Percentiles rank a stretch among this genome's conserved stretches.
Conservation (phyloP, 2,888 invertebrate genomes). For the Cybosia mesomella region DNA sequence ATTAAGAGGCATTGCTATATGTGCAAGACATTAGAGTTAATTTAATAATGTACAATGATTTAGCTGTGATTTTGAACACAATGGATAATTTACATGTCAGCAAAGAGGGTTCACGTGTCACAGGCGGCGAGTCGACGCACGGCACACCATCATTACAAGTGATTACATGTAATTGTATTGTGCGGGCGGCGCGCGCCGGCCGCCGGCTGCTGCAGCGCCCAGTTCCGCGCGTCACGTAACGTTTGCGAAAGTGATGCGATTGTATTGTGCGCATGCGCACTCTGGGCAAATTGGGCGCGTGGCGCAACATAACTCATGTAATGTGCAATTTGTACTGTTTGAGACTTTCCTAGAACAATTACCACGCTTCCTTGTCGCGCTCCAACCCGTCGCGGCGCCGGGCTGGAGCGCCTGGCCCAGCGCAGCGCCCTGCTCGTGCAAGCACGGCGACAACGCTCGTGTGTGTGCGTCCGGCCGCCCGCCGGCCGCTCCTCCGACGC, state of each 20-base stretch:
- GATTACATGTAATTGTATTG: slow-evolving; percentile 18
- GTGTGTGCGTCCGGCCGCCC: too few species aligned
- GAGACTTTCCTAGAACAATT: slow-evolving; percentile 23
- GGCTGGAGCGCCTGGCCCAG: neutral
- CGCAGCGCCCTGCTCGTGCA: neutral
- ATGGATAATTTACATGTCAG: neutral
- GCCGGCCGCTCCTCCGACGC: slow-evolving; percentile 19
- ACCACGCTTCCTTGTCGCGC: slow-evolving; percentile 10
- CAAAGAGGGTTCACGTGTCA: neutral
- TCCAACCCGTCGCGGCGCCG: neutral
- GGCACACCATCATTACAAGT: slow-evolving; percentile 13
- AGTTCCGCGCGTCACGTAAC: slow-evolving; percentile 44
- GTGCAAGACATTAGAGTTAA: neutral
- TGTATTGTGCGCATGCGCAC: slow-evolving; percentile 26
- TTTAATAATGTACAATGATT: neutral
- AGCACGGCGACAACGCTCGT: neutral
- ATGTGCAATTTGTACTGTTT: slow-evolving; percentile 52
- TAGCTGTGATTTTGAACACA: neutral
- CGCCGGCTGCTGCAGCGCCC: neutral
- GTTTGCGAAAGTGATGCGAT: slow-evolving; percentile 45
- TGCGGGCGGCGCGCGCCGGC: neutral
- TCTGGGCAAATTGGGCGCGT: slow-evolving; percentile 49
- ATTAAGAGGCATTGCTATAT: neutral
- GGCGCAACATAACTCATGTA: slow-evolving; percentile 50
- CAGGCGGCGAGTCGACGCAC: neutral